A percentile compares a stretch with the other conserved stretches of the same genome.
Conservation (phyloP, 2,888 invertebrate genomes). For the Heliconius aoede region DNA sequence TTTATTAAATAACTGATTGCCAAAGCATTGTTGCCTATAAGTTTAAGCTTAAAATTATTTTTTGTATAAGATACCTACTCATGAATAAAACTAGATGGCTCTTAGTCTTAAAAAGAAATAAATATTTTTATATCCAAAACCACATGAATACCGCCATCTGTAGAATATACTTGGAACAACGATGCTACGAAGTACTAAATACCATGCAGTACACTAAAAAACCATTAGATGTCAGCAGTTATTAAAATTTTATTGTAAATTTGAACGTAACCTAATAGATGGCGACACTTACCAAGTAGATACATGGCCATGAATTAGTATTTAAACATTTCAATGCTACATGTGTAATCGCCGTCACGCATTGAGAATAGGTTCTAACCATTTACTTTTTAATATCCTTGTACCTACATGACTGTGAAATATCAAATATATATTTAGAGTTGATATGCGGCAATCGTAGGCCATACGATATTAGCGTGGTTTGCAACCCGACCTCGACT, state of each 20-base stretch:
- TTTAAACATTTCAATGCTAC: slow-evolving; percentile 15
- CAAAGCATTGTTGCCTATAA: no score
- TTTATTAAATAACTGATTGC: no score
- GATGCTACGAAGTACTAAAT: not conserved
- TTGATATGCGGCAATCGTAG: not conserved
- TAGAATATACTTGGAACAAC: not conserved
- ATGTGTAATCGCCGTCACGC: slow-evolving; percentile 3
- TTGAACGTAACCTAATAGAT: not conserved
- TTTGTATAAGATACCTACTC: no score
- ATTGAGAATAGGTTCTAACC: slow-evolving; percentile 14
- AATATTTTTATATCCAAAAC: not conserved
- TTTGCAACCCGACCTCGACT: slow-evolving; percentile 6
- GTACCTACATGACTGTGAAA: not conserved
- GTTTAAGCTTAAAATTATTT: no score
- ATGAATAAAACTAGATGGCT: not conserved
- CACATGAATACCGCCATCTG: not conserved
- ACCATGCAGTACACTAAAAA: not conserved
- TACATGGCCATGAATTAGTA: not conserved
- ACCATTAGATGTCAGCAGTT: not conserved
- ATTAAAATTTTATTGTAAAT: not conserved
- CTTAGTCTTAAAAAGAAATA: not conserved
- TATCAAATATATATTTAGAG: slow-evolving; percentile 5
- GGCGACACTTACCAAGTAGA: not conserved
- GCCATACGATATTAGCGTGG: not conserved
- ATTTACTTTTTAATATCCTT: slow-evolving; percentile 22